A percentile compares a stretch with the other conserved stretches of the same genome.
phyloP scores from a whole-genome alignment of 37 sponge, comb jelly and placozoan species.

The Beroe forskalii region DNA sequence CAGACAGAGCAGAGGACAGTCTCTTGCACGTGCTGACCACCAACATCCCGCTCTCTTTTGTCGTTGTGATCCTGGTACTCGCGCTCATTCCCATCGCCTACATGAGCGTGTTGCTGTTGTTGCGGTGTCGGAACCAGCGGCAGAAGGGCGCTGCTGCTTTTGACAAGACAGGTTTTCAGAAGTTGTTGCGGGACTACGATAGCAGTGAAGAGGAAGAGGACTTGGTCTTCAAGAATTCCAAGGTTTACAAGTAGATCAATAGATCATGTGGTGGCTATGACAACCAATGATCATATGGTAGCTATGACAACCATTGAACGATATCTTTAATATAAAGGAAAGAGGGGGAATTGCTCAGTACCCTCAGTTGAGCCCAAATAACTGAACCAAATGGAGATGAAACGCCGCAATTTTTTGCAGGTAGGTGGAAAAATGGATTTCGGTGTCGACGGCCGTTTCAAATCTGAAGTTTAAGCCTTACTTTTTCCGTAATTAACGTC shows the following conservation, averaged over 20 bases:
- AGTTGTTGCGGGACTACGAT: slow-evolving; percentile 52
- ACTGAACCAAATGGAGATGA: too few species aligned
- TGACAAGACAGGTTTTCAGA: slow-evolving; percentile 35
- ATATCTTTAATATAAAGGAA: too few species aligned
- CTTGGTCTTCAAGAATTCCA: slow-evolving; percentile 52
- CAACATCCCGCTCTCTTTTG: slow-evolving; percentile 27
- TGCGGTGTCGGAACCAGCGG: not conserved
- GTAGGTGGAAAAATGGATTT: too few species aligned
- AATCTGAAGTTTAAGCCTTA: too few species aligned
- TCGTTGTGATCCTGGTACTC: not conserved
- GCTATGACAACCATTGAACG: too few species aligned
- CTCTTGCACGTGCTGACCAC: not conserved
- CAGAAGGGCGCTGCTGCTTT: not conserved
- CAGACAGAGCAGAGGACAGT: too few species aligned
- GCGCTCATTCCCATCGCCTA: slow-evolving; percentile 32
- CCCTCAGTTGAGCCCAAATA: too few species aligned
- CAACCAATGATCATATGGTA: too few species aligned
- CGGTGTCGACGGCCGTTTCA: too few species aligned
- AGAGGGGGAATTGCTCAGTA: too few species aligned
- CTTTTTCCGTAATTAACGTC: too few species aligned
- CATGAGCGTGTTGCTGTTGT: not conserved
- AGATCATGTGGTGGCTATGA: not conserved
- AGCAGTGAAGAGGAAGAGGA: slow-evolving; percentile 64
- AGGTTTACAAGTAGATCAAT: not conserved
- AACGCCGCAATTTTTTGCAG: too few species aligned